Percentiles rank a stretch among this genome's conserved stretches.
Evolutionary conservation across 2,113 vertebrate species (phyloP).

Genomic region (Ceratotherium simum): DNA sequence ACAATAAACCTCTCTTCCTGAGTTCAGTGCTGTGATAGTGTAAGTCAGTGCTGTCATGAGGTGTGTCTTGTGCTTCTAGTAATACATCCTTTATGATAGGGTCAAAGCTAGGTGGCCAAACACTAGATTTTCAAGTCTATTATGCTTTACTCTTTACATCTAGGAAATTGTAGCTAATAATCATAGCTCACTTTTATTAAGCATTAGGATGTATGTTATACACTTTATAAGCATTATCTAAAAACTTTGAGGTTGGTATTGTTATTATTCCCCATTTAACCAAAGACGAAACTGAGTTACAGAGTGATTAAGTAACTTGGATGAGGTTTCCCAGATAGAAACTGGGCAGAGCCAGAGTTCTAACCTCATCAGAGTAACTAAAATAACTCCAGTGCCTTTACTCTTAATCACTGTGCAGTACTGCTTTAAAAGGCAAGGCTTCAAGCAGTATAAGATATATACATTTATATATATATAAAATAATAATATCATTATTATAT

Average conservation of each 20-base stretch:
- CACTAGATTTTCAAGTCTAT: neutral
- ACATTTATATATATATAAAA: neutral
- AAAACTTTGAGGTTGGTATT: neutral
- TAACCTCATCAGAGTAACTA: neutral
- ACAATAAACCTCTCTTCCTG: neutral
- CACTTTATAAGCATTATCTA: neutral
- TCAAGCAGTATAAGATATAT: neutral
- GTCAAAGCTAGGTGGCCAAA: neutral
- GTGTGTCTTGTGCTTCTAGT: neutral
- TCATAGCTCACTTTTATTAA: neutral
- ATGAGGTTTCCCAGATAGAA: neutral
- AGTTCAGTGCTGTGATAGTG: neutral
- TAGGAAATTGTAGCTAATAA: slow-evolving; percentile 11
- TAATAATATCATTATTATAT: too few relatives aligned
- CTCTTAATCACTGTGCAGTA: neutral
- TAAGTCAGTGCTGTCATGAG: neutral
- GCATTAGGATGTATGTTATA: neutral
- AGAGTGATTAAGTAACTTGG: neutral
- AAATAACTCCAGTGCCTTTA: neutral
- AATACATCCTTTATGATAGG: neutral
- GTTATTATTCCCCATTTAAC: neutral
- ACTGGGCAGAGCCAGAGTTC: neutral
- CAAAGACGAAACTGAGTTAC: slow-evolving; percentile 9
- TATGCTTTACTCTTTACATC: neutral
- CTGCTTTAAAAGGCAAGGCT: neutral